These are phyloP conservation scores for Heliangelus exortis DNA, from an alignment of 2,797 vertebrate genomes.

Conservation along the genomic window DNA sequence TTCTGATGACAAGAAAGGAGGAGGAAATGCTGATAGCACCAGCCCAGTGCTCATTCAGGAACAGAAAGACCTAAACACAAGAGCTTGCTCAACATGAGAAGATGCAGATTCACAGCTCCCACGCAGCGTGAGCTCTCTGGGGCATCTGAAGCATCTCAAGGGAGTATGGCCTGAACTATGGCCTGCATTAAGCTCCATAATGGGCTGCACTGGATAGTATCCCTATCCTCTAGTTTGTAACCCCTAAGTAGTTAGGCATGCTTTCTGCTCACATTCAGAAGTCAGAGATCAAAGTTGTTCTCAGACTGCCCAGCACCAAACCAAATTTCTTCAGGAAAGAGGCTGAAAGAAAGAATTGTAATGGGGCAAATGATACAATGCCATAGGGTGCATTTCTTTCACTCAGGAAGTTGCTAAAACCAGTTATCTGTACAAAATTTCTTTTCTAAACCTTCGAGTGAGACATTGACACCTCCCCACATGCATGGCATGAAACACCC, in stretches of 20 bases:
- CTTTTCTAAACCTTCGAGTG: background rate
- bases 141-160: background rate
- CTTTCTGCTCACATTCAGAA: background rate
- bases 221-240: background rate
- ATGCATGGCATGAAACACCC: rapidly evolving
- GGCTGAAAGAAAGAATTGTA: background rate
- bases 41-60: background rate
- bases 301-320: background rate
- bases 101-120: background rate
- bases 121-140: background rate
- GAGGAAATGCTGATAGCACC: background rate
- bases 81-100: background rate
- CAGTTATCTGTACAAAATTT: background rate
- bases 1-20: background rate
- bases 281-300: background rate
- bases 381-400: background rate
- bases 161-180: background rate
- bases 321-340: background rate
- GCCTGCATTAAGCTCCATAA: background rate
- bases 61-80: background rate
- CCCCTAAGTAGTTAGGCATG: background rate
- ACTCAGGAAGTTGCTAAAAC: background rate
- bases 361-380: background rate
- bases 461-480: background rate
- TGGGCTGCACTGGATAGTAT: background rate